A percentile compares a stretch with the other conserved stretches of the same genome.
Evolutionary conservation across 1,140 invertebrate species (phyloP).

Genomic region (Drosophila nebulosa): DNA sequence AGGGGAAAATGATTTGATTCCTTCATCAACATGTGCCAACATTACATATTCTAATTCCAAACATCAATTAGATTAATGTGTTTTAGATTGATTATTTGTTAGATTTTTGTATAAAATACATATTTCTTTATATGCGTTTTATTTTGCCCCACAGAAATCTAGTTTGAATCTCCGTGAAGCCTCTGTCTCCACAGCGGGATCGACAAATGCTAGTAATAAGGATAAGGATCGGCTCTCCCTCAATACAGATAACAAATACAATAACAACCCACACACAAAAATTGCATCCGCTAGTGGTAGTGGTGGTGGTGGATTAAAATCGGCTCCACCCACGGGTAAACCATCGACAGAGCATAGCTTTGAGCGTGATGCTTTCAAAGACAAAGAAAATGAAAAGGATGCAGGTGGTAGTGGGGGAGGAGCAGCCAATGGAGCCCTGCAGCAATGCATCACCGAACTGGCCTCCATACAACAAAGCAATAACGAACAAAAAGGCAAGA

Average conservation of each 20-base stretch:
- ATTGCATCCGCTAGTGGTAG: constrained; percentile 11
- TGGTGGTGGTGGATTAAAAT: constrained; percentile 40
- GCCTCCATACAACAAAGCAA: constrained; percentile 79
- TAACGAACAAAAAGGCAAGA: constrained; percentile 45
- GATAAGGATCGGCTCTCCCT: constrained; percentile 74
- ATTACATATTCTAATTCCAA: too few relatives aligned
- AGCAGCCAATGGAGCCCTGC: constrained; percentile 62
- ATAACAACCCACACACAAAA: constrained; percentile 69
- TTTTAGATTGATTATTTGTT: too few relatives aligned
- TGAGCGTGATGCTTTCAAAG: constrained; percentile 72
- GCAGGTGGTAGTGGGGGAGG: background rate
- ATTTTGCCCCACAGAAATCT: constrained; percentile 56
- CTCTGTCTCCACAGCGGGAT: constrained; percentile 36
- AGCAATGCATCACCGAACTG: constrained; percentile 86
- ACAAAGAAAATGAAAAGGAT: constrained; percentile 75
- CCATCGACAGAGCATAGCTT: constrained; percentile 58
- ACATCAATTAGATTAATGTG: too few relatives aligned
- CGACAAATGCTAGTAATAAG: constrained; percentile 24
- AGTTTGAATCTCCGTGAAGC: constrained; percentile 78
- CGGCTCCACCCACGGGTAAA: constrained; percentile 46
- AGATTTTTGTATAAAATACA: too few relatives aligned
- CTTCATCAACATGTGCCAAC: too few relatives aligned
- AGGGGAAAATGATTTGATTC: too few relatives aligned
- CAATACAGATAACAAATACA: constrained; percentile 78
- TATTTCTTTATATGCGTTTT: background rate